Evolutionary conservation across 2,797 vertebrate species (phyloP), one percentile per base, ranked within the genome.

Genomic region (Enteromius paludinosus): DNA sequence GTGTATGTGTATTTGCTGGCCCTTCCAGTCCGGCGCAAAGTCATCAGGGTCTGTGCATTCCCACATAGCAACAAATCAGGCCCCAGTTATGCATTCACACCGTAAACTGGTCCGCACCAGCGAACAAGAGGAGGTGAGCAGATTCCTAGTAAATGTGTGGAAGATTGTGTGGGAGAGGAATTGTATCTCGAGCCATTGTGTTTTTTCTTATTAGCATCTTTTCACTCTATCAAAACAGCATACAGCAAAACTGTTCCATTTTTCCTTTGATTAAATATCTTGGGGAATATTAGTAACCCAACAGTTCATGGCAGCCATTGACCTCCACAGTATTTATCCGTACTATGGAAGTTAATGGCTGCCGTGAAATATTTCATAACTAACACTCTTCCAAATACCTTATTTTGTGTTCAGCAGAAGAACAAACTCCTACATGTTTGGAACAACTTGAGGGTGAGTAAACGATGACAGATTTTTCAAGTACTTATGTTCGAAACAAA

Each of bases 131-230:
- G 86, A 87, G 85, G 73, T 76, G 80, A 81, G 89, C 85, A 86
- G 91, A 92, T 90, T 94, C 92, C 94, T 96, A 95, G 87, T 95
- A 94, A 88, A 95, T 93, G 92, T 95, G 95, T 85, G 94, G 93
- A 85, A 72, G 79, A 61, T 20, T 45, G 93, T 95, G 91, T 94
- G 94, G 88, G 94, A 93, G 89, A 93, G 64, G 81, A 84, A 83
- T 71, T 87, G 30, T 49, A 62, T 45, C 56, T 66, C 1, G 38
- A 68, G 11, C 10, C 1, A 7, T 45, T 49, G 38, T 80, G 73
- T 68, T 71, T 77, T 78, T 79, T 83, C 28, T 73, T 78, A 65
- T 79, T 64, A 49, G 54, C 43, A 12, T 52, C 33, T 81, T 86
- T 79, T 69, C 62, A 85, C 38, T 61, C 30, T 61, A 66, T 56